Evolutionary conservation across 2,113 vertebrate genomes (phyloP).

Genomic region (Xiphorhynchus elegans): DNA sequence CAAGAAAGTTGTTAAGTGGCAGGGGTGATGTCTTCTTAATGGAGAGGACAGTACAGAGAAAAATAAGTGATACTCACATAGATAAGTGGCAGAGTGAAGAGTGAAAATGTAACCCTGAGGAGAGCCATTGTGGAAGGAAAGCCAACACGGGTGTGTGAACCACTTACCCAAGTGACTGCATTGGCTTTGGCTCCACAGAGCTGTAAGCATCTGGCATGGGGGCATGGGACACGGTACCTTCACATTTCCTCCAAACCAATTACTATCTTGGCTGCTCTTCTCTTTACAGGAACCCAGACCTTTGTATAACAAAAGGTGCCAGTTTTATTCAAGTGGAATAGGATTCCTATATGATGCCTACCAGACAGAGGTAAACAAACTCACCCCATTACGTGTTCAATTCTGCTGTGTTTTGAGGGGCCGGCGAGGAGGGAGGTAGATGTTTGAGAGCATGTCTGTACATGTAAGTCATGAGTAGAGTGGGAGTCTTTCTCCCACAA

Average conservation of each 20-base stretch:
- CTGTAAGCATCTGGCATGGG: not conserved
- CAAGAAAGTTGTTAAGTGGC: not conserved
- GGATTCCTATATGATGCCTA: slow-evolving; percentile 85
- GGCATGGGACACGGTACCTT: not conserved
- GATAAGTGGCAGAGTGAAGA: not conserved
- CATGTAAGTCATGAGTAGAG: not conserved
- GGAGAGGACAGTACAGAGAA: not conserved
- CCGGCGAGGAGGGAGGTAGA: not conserved
- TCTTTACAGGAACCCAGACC: slow-evolving; percentile 85
- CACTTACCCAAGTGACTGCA: not conserved
- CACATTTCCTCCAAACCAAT: not conserved
- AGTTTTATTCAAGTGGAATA: slow-evolving; percentile 82
- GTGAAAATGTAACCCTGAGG: not conserved
- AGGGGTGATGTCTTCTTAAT: not conserved
- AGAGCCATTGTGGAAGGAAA: not conserved
- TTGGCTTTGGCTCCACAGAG: not conserved
- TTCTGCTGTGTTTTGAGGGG: not conserved
- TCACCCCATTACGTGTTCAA: fast-evolving
- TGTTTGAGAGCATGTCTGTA: not conserved
- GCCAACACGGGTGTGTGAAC: fast-evolving
- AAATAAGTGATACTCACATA: not conserved
- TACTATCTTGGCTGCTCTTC: not conserved
- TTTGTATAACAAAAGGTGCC: slow-evolving; percentile 83
- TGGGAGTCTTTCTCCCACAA: not conserved
- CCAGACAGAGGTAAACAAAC: slow-evolving; percentile 84